phyloP scores from a whole-genome alignment of 2,113 vertebrate genomes.

The Stigmatopora nigra region DNA sequence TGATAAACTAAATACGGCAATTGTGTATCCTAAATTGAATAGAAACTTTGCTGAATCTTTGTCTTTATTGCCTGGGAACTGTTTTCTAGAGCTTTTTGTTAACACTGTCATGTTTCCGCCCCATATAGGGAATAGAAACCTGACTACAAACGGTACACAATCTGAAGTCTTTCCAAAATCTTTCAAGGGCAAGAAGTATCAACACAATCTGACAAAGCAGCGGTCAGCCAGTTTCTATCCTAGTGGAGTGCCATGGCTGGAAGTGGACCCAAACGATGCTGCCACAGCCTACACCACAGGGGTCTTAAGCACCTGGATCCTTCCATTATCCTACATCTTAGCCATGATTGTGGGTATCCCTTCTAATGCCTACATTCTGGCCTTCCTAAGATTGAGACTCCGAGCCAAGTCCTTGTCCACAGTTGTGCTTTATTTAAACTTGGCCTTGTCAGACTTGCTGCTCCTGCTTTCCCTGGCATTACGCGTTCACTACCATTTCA shows the following conservation, averaged over 20 bases:
- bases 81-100: not conserved
- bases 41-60: not conserved
- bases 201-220: constrained; percentile 16
- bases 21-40: not conserved
- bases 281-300: constrained; percentile 65
- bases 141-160: not conserved
- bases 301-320: constrained; percentile 74
- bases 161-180: constrained; percentile 43
- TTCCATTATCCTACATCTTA: constrained; percentile 71
- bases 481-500: constrained; percentile 80
- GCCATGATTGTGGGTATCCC: constrained; percentile 78
- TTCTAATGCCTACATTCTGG: constrained; percentile 73
- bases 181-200: constrained; percentile 14
- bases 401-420: constrained; percentile 67
- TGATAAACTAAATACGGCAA: not conserved
- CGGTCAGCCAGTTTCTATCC: not conserved
- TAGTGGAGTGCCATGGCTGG: constrained; percentile 31
- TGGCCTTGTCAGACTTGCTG: constrained; percentile 80
- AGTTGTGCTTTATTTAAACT: constrained; percentile 76
- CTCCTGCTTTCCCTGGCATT: constrained; percentile 78
- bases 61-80: not conserved
- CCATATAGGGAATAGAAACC: constrained; percentile 36
- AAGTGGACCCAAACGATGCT: constrained; percentile 28
- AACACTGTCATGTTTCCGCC: constrained; percentile 3
- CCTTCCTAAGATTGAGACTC: constrained; percentile 70